Evolutionary conservation across 2,797 vertebrate species (phyloP), one percentile per base, ranked within the genome.

Genomic region (Apogon hyalosoma): DNA sequence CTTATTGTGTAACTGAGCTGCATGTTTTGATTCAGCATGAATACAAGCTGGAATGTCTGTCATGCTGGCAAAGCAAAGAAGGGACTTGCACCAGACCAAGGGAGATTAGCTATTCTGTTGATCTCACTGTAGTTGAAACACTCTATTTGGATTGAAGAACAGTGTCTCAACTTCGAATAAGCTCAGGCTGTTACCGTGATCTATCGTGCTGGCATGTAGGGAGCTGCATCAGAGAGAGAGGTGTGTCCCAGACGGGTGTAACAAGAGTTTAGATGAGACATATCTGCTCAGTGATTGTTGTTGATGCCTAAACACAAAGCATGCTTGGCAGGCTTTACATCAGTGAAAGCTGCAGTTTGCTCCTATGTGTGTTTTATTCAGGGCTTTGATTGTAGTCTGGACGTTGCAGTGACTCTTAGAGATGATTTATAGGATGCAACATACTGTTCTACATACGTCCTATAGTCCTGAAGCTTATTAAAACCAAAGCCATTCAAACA

Each of bases 31-130:
- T 67, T 82, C 12, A 53, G 38, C 19, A 31, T 7, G 12, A 73
- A 48, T 38, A 63, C 45, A 24, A 41, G 49, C 67, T 49, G 55
- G 36, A 62, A 57, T 13, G 69, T 49, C 39, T 41, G 65, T 73
- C 33, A 42, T 14, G 47, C 48, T 41, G 51, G 42, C 45, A 52
- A 5, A 49, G 58, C n/a, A 13, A 46, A 19, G 53, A 68, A 14
- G 38, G 42, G 55, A 21, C 56, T 66, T 31, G 7, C 52, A 41
- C 50, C 53, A 69, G 54, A 68, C 40, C 45, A 12, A 31, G n/a
- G 21, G 33, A 49, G 48, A 10, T 24, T 3, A 67, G 13, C 56
- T 58, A 12, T 42, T 64, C 61, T 7, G 39, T 28, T 43, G 21
- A 48, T 47, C 19, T 63, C 19, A 13, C 51, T 65, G 12, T 56